Percentiles rank a stretch among this genome's conserved stretches.
These are phyloP conservation scores for Bombus ignitus DNA, from an alignment of 1,140 invertebrate species.

Conservation along the genomic window DNA sequence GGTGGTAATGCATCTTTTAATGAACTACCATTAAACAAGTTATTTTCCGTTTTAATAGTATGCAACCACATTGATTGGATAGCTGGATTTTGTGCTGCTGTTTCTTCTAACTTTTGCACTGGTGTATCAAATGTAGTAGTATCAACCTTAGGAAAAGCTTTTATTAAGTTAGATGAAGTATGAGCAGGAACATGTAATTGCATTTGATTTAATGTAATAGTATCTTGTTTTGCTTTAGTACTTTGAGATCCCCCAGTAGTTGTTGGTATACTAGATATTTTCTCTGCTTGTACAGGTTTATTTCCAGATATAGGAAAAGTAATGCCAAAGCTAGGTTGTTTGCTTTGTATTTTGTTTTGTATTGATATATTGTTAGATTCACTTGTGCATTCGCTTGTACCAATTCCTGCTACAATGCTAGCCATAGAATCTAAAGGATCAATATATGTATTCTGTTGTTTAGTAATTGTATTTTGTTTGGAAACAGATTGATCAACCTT, in stretches of 20 bases:
- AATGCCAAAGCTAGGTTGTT: conserved; percentile 7
- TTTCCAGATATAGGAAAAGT: conserved; percentile 31
- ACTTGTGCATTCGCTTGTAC: conserved; percentile 28
- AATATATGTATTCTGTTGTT: conserved; percentile 53
- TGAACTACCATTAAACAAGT: conserved; percentile 38
- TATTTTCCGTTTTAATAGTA: conserved; percentile 39
- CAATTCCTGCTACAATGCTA: conserved; percentile 76
- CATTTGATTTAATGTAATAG: conserved; percentile 26
- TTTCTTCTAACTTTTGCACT: conserved; percentile 58
- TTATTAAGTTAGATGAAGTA: conserved; percentile 11
- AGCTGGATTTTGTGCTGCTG: conserved; percentile 6
- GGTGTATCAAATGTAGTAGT: conserved; percentile 62
- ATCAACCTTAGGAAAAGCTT: conserved; percentile 65
- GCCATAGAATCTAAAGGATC: conserved; percentile 75
- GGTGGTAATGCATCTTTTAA: conserved; percentile 55
- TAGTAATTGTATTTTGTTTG: conserved; percentile 22
- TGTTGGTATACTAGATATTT: conserved; percentile 29
- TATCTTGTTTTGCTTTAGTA: conserved; percentile 62
- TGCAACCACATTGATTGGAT: conserved; percentile 4
- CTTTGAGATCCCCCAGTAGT: conserved; percentile 38
- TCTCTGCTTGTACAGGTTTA: conserved; percentile 54
- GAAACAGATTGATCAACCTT: conserved; percentile 32
- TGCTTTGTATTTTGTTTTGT: conserved; percentile 60
- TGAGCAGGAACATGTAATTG: not conserved
- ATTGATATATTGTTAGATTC: conserved; percentile 36